A percentile compares a stretch with the other conserved stretches of the same genome.
Conservation (phyloP, 2,113 vertebrate genomes). For the Hippocampus barbouri region DNA sequence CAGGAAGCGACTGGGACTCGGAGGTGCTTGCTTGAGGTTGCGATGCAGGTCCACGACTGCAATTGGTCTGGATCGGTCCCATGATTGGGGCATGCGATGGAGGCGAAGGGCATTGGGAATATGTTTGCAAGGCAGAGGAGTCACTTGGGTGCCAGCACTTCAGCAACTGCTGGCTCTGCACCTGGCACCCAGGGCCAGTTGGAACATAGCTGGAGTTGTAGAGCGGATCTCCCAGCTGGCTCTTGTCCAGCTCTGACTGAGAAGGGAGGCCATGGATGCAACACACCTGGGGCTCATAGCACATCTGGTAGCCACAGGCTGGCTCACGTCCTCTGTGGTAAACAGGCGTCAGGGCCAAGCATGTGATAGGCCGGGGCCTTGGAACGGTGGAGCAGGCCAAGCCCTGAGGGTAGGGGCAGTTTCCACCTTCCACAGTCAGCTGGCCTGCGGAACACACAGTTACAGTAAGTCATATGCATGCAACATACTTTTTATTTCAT, state of each 20-base stretch:
- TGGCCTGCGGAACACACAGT: conserved; percentile 72
- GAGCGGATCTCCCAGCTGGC: conserved; percentile 62
- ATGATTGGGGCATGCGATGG: conserved; percentile 28
- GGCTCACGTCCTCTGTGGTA: conserved; percentile 74
- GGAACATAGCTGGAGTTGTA: conserved; percentile 56
- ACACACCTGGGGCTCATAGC: conserved; percentile 75
- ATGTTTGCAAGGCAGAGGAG: conserved; percentile 20
- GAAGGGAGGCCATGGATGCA: conserved; percentile 79
- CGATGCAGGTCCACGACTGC: conserved; percentile 33
- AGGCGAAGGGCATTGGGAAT: conserved; percentile 46
- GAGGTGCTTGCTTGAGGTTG: conserved; percentile 68
- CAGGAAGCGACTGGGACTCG: conserved; percentile 75
- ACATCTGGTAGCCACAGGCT: conserved; percentile 74
- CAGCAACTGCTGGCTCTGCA: conserved; percentile 57
- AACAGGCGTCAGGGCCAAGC: conserved; percentile 69
- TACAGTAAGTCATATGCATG: conserved; percentile 1
- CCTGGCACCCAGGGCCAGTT: conserved; percentile 47
- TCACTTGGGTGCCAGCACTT: conserved; percentile 56
- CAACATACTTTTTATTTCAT: too few species aligned
- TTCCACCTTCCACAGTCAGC: conserved; percentile 82
- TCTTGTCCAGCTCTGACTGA: conserved; percentile 64
- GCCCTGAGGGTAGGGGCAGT: conserved; percentile 71
- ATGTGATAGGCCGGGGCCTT: conserved; percentile 75
- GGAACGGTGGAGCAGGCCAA: conserved; percentile 73
- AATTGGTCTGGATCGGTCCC: conserved; percentile 38